Evolutionary conservation across 1,140 invertebrate species (phyloP), one percentile per base, ranked within the genome.

Genomic region (Pogonognathellus flavescens): DNA sequence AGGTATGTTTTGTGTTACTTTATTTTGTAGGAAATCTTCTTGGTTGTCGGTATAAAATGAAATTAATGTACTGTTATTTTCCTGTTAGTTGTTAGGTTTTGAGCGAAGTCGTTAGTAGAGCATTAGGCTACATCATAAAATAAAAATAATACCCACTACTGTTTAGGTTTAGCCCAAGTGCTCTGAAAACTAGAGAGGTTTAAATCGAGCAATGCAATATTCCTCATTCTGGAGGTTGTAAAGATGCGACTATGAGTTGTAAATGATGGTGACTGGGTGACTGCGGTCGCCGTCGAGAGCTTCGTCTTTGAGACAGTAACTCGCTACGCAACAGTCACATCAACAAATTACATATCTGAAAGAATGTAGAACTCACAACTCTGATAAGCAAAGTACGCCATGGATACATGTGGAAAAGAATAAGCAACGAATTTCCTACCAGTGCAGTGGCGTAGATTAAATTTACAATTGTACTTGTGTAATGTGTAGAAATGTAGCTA

Each of bases 291-390:
- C 41, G 13, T 49, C 31, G 16, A 70, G 14, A 49, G 41, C 25
- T 50, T 76, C 7, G 31, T 76, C 41, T n/a, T 31, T 41, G 9
- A 16, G 31, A 49, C 66, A 49, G 25, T 14, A 31, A 14, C 70
- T 76, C 70, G 70, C 70, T 76, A 76, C 70, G 70, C 70, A 76
- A 76, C 41, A 76, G 70, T 50, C 70, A 76, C 70, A 76, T 18
- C 70, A 31, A 76, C 70, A 50, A 76, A 76, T 76, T 41, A 70
- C 70, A 49, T n/a, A 76, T 49, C 14, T 31, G 14, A 50, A 76
- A 76, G 70, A 76, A 76, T 49, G 25, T 76, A 76, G 70, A 76
- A 76, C 70, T 76, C 41, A 76, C 41, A 76, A 50, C 31, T 76
- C 70, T 76, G 41, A 76, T 76, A 76, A 76, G 31, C 70, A 8